phyloP scores from a whole-genome alignment of 2,888 invertebrate species.

The Macrophya alboannulata region DNA sequence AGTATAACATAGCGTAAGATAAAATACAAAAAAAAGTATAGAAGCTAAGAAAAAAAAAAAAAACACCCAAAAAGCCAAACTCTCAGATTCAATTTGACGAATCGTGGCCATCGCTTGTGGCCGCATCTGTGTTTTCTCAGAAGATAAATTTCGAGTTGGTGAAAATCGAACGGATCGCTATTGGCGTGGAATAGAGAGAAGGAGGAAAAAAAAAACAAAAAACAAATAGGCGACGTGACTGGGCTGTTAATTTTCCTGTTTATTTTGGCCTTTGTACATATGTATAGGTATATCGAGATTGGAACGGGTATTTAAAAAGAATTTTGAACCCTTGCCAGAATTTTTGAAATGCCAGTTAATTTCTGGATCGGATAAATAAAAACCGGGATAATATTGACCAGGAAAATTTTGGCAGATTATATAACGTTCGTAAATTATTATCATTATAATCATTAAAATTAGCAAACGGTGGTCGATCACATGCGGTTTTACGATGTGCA shows the following conservation, averaged over 20 bases:
- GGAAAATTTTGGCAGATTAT: too few relatives aligned
- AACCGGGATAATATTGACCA: background rate
- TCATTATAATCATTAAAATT: background rate
- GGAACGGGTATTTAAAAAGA: background rate
- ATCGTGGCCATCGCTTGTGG: slow-evolving; percentile 42
- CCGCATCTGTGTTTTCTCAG: slow-evolving; percentile 39
- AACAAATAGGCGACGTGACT: background rate
- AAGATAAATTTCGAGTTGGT: slow-evolving; percentile 41
- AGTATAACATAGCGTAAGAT: background rate
- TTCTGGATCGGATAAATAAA: background rate
- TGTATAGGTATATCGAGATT: background rate
- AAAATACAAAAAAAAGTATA: background rate
- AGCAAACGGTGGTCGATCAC: background rate
- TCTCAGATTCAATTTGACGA: slow-evolving; percentile 48
- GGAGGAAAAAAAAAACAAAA: background rate
- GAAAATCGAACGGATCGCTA: slow-evolving; percentile 19
- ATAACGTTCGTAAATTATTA: background rate
- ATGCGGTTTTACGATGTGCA: background rate
- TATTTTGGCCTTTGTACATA: background rate
- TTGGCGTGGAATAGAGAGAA: slow-evolving; percentile 27
- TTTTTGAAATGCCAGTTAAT: slow-evolving; percentile 2
- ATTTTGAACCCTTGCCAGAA: slow-evolving; percentile 1
- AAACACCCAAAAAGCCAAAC: background rate
- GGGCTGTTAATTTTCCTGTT: background rate
- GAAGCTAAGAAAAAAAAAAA: background rate